A percentile compares a stretch with the other conserved stretches of the same genome.
Evolutionary conservation across 2,113 vertebrate species (phyloP).

Genomic region (Podilymbus podiceps): DNA sequence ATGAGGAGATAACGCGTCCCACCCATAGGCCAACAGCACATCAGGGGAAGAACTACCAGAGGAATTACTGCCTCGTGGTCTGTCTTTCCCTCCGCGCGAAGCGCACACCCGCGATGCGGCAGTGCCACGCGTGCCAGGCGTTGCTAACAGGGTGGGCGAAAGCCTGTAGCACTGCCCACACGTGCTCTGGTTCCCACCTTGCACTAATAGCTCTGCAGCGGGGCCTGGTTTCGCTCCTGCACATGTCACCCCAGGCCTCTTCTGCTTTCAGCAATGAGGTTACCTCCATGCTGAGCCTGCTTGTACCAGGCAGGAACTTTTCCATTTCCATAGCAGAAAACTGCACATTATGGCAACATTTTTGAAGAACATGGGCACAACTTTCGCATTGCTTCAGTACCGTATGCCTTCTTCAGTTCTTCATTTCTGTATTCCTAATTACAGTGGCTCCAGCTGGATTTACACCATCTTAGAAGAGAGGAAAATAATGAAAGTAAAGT

Average conservation of each 20-base stretch:
- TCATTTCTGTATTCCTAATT: not conserved
- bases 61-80: not conserved
- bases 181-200: not conserved
- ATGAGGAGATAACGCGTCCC: not conserved
- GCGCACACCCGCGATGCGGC: no score
- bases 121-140: no score
- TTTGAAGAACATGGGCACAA: not conserved
- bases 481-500: not conserved
- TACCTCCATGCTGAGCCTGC: not conserved
- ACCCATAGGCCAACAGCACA: not conserved
- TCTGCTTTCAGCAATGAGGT: not conserved
- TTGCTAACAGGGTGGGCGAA: not conserved
- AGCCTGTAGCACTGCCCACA: not conserved
- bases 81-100: not conserved
- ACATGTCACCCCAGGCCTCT: accelerated
- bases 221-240: not conserved
- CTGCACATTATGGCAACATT: not conserved
- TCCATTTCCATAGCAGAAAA: not conserved
- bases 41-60: not conserved
- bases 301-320: not conserved
- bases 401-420: not conserved
- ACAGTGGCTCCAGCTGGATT: not conserved
- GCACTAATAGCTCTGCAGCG: not conserved
- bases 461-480: not conserved
- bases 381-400: not conserved